Evolutionary conservation across 2,113 vertebrate genomes (phyloP), one percentile per base, ranked within the genome.

Genomic region (Mustela nigripes): DNA sequence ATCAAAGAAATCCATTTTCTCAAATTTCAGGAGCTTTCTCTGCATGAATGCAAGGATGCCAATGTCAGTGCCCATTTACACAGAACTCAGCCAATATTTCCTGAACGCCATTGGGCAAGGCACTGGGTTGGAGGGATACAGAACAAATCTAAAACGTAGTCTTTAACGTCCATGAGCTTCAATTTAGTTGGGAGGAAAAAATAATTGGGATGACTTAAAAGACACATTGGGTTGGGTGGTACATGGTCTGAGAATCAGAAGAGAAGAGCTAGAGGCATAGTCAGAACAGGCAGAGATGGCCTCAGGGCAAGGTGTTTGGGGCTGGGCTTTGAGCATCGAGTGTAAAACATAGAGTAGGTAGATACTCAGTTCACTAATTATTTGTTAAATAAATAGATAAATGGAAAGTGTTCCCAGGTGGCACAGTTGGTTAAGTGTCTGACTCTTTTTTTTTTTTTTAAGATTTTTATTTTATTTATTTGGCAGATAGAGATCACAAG

Each of bases 11-110:
- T 36, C 33, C 31, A 42, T 48, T 89, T 65, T 90, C 58, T 69
- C 90, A n/a, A 73, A 31, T 78, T 62, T 92, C 11, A 15, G 65
- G 42, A 42, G 26, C 2, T 58, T 45, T 73, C 48, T 83, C 14
- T 16, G 31, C 36, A 21, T 48, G 67, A 65, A 82, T 71, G 15
- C 11, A 95, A 50, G 28, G 22, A 58, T 48, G n/a, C 31, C 73
- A 67, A 16, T 45, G 39, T 89, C 16, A 45, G 39, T 67, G 33
- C 42, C 36, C 60, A 78, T 11, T 86, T 39, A 87, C 56, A 76
- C 56, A 90, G 26, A 95, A 95, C 50, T 92, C 33, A 73, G 33
- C 74, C 36, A 86, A 65, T n/a, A 89, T 80, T 92, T 80, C 62
- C 50, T 62, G 42, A 83, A 78, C 36, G 56, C 50, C 86, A 89